Conservation (phyloP, 2,797 vertebrate genomes). For the Coreius guichenoti region DNA sequence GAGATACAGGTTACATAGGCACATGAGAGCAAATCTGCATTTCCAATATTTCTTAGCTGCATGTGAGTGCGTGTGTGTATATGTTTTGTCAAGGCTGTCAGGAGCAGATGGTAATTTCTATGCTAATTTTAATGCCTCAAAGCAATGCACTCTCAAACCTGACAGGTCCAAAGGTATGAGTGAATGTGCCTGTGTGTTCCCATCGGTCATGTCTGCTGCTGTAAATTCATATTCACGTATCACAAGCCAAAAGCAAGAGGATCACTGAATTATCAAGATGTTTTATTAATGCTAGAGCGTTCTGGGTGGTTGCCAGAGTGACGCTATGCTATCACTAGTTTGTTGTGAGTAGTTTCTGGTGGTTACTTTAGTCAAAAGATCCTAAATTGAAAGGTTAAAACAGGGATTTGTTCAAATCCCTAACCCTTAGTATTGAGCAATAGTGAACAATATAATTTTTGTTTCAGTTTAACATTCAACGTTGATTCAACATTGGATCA, state of each 20-base stretch:
- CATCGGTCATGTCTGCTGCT: constrained; percentile 35
- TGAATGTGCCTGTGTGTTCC: constrained; percentile 35
- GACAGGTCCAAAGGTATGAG: constrained; percentile 32
- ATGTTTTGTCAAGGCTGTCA: constrained; percentile 49
- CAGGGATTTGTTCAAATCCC: neutral
- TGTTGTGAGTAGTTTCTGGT: neutral
- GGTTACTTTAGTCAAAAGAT: neutral
- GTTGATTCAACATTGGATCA: no score
- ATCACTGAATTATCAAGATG: constrained; percentile 22
- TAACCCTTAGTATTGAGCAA: neutral
- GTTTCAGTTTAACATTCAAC: neutral
- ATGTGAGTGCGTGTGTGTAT: constrained; percentile 12
- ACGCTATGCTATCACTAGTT: neutral
- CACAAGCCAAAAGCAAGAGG: constrained; percentile 14
- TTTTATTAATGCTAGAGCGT: constrained; percentile 25
- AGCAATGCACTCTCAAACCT: constrained; percentile 22
- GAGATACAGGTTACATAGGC: constrained; percentile 19
- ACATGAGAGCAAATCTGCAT: constrained; percentile 46
- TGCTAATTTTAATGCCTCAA: constrained; percentile 43
- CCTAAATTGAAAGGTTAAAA: neutral
- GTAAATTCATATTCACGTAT: constrained; percentile 39
- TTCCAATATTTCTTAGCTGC: constrained; percentile 33
- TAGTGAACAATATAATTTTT: neutral
- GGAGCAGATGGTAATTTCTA: constrained; percentile 44
- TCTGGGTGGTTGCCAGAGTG: constrained; percentile 2